Evolutionary conservation across 2,888 invertebrate species (phyloP).

Genomic region (Palloptera scutellata): DNA sequence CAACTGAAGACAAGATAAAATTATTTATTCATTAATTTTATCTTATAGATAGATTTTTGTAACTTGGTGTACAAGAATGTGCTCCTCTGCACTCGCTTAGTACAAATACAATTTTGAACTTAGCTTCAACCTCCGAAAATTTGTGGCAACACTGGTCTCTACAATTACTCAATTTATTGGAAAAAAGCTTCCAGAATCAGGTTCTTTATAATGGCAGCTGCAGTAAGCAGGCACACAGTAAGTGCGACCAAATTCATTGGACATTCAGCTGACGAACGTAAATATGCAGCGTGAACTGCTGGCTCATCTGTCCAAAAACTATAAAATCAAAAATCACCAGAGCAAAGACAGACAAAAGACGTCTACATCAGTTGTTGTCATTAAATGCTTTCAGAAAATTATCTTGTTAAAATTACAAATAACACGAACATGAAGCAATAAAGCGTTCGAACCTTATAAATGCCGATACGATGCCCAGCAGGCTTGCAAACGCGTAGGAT

Average conservation of each 20-base stretch:
- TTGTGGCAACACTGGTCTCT: too few species aligned
- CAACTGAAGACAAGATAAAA: too few species aligned
- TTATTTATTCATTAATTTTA: too few species aligned
- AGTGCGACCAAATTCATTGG: conserved; percentile 49
- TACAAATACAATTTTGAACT: too few species aligned
- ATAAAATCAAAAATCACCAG: conserved; percentile 1
- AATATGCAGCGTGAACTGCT: conserved; percentile 26
- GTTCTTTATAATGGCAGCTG: not conserved
- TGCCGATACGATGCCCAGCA: conserved; percentile 3
- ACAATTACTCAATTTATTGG: not conserved
- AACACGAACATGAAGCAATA: conserved; percentile 59
- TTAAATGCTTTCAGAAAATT: conserved; percentile 62
- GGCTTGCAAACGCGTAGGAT: conserved; percentile 7
- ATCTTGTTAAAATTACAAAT: conserved; percentile 64
- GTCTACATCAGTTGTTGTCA: conserved; percentile 40
- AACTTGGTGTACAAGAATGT: too few species aligned
- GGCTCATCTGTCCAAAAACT: conserved; percentile 13
- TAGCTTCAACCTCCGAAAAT: too few species aligned
- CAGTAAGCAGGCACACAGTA: conserved; percentile 35
- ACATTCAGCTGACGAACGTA: conserved; percentile 36
- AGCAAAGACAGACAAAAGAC: not conserved
- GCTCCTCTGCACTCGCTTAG: too few species aligned
- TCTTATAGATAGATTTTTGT: too few species aligned
- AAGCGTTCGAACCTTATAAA: conserved; percentile 54
- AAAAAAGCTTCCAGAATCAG: not conserved